Conservation (phyloP, 2,888 invertebrate species). For the Junonia oenone region DNA sequence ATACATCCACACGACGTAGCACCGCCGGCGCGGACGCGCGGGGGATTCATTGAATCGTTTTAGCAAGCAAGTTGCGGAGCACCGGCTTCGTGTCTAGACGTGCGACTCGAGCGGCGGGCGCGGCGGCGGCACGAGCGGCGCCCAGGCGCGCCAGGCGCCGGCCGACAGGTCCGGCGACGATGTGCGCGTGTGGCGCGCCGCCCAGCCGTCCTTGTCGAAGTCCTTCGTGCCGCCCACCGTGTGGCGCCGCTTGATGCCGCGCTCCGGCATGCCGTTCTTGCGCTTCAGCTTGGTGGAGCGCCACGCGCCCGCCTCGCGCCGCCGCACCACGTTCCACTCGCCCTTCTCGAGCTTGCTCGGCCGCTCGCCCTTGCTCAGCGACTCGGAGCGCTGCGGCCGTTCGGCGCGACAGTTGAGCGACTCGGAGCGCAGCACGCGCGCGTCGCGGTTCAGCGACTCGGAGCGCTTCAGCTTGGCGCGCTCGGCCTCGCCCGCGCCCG, state of each 20-base stretch:
- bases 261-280: conserved; percentile 88
- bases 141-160: conserved; percentile 44
- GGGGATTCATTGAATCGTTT: too few species aligned
- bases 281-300: conserved; percentile 84
- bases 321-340: conserved; percentile 83
- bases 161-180: conserved; percentile 79
- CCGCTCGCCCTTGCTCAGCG: conserved; percentile 49
- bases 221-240: conserved; percentile 97
- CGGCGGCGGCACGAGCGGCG: conserved; percentile 31
- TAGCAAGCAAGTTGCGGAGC: too few species aligned
- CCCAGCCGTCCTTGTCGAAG: conserved; percentile 82
- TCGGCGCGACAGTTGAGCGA: conserved; percentile 77
- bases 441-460: conserved; percentile 71
- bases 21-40: conserved; percentile 11
- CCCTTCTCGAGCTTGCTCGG: conserved; percentile 84
- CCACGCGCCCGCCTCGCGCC: conserved; percentile 78
- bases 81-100: too few species aligned
- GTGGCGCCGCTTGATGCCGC: conserved; percentile 92
- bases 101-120: conserved; percentile 48
- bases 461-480: conserved; percentile 73
- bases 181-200: conserved; percentile 80
- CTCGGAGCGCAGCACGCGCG: conserved; percentile 81
- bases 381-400: conserved; percentile 46
- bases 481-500: conserved; percentile 36
- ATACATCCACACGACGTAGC: background rate